Evolutionary conservation across 1,140 invertebrate species (phyloP).

Genomic region (Spodoptera frugiperda): DNA sequence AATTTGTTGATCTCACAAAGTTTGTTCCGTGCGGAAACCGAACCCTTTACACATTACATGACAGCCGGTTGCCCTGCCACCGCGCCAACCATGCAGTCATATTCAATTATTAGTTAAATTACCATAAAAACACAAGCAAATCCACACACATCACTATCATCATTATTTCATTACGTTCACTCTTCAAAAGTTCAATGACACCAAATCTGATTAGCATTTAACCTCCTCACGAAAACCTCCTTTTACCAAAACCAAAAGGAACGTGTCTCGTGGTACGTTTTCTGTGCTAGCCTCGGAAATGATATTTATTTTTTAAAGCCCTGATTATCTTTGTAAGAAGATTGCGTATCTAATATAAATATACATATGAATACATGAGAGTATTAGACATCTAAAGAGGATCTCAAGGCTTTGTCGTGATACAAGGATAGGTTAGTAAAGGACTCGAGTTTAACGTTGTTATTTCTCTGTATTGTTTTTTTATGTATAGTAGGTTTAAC

Average conservation of each 20-base stretch:
- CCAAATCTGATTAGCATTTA: not conserved
- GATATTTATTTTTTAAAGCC: constrained; percentile 24
- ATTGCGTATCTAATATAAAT: not conserved
- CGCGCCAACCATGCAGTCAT: too few relatives aligned
- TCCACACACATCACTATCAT: too few relatives aligned
- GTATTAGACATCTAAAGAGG: constrained; percentile 12
- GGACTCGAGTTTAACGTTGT: not conserved
- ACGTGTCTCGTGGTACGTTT: not conserved
- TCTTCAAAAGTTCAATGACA: not conserved
- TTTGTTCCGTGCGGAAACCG: too few relatives aligned
- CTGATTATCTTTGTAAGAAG: constrained; percentile 14
- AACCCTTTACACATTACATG: too few relatives aligned
- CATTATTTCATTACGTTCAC: not conserved
- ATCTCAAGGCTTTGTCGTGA: constrained; percentile 11
- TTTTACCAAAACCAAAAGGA: not conserved
- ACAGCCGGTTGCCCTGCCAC: too few relatives aligned
- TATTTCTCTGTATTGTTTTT: not conserved
- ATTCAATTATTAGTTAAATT: too few relatives aligned
- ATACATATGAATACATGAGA: not conserved
- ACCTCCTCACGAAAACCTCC: not conserved
- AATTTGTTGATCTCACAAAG: too few relatives aligned
- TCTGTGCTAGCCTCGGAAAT: constrained; percentile 15
- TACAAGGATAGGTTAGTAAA: not conserved
- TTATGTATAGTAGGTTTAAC: not conserved
- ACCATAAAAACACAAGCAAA: too few relatives aligned